Base-by-base conservation (phyloP, 2,888 invertebrate species). In the Scelioninae gen. 1 region DNA sequence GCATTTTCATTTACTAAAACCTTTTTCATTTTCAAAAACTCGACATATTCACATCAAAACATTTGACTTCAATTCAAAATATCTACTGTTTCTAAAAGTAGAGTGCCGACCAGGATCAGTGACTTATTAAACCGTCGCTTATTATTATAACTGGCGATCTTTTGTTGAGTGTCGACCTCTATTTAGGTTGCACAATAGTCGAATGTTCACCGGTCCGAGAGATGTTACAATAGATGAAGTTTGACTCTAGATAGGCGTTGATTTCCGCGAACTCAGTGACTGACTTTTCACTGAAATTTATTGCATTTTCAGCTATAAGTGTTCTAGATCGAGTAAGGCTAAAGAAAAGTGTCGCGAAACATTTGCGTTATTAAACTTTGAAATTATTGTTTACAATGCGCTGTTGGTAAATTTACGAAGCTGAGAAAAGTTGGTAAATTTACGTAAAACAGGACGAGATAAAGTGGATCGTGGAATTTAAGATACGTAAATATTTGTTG, bases 231-330 rank as follows among this genome's bases (percentile, higher is more conserved):
- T 55, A 45, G 58, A 66, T 11, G 9, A 49, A 65, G 55, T 74
- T 66, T 65, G 49, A 51, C 65, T 58, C 56, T 66, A 58, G 56
- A 75, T 76, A 60, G 58, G 32, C 60, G 75, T 66, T 75, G 65
- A 75, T 66, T 75, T 75, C 58, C 55, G 32, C 34, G 49, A 66
- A 66, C 69, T 69, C 40, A 49, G 49, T 66, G 43, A 56, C 75
- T 65, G 65, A 66, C 76, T 76, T 75, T 66, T 60, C 60, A 60
- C 58, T 60, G 53, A 76, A 76, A 68, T 68, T 65, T 34, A 68
- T 40, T 53, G 45, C 51, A 15, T 63, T 58, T 29, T 40, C 15
- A 51, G 47, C 76, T 66, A 76, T 76, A 77, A 34, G 10, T 29
- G 76, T 47, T 58, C 76, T 68, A 68, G 68, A 77, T 77, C 38